Percentiles rank a stretch among this genome's conserved stretches.
These are phyloP conservation scores for Antheraea pernyi DNA, from an alignment of 1,140 invertebrate species.

Conservation along the genomic window DNA sequence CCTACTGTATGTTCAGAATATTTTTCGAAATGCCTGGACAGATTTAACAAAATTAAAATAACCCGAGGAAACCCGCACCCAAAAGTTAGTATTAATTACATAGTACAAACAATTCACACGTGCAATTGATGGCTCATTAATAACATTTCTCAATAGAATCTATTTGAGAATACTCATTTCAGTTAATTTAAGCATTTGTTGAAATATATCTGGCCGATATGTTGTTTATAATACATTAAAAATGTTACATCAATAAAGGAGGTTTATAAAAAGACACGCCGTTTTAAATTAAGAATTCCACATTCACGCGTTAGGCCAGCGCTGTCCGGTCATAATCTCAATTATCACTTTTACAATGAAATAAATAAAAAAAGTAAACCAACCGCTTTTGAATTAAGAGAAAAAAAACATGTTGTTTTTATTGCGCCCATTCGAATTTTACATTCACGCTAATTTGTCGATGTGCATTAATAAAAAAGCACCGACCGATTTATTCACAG, in stretches of 20 bases:
- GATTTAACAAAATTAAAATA: too few relatives aligned
- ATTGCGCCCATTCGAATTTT: slow-evolving; percentile 10
- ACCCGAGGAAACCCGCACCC: too few relatives aligned
- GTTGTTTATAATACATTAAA: background rate
- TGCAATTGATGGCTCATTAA: too few relatives aligned
- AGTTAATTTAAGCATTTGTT: too few relatives aligned
- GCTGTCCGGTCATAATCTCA: background rate
- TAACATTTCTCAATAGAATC: too few relatives aligned
- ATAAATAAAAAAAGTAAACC: slow-evolving; percentile 8
- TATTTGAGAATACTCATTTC: too few relatives aligned
- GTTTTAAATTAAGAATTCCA: slow-evolving; percentile 2
- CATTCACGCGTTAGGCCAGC: background rate
- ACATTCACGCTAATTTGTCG: slow-evolving; percentile 14
- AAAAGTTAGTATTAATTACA: too few relatives aligned
- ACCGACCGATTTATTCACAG: slow-evolving; percentile 11
- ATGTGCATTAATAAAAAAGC: slow-evolving; percentile 10
- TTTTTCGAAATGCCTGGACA: too few relatives aligned
- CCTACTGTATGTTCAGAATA: too few relatives aligned
- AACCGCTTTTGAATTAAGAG: slow-evolving; percentile 4
- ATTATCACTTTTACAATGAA: background rate
- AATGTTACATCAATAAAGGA: background rate
- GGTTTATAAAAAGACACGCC: slow-evolving; percentile 1
- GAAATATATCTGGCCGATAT: background rate
- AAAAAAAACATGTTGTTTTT: slow-evolving; percentile 10
- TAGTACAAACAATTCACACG: too few relatives aligned